A percentile compares a stretch with the other conserved stretches of the same genome.
Evolutionary conservation across 2,888 invertebrate genomes (phyloP).

Genomic region (Melanostoma mellinum): DNA sequence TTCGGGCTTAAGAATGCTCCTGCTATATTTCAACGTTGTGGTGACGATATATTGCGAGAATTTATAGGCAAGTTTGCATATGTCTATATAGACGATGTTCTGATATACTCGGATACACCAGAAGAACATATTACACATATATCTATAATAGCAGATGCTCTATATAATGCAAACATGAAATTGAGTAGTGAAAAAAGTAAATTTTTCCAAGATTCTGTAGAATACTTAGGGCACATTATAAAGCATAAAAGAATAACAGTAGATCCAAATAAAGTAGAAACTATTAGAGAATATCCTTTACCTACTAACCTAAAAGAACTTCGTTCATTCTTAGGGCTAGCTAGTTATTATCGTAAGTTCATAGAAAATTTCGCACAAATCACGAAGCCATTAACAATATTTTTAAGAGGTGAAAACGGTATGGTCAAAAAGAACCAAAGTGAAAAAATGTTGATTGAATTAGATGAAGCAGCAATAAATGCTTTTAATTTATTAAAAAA

Average conservation of each 20-base stretch:
- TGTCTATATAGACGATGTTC: slow-evolving; percentile 41
- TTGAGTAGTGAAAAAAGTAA: slow-evolving; percentile 6
- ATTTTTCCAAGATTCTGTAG: slow-evolving; percentile 14
- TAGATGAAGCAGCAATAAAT: too few relatives aligned
- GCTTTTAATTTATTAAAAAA: too few relatives aligned
- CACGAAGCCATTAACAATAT: too few relatives aligned
- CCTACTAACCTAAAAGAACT: slow-evolving; percentile 1
- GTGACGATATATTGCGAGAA: slow-evolving; percentile 24
- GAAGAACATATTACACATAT: slow-evolving; percentile 33
- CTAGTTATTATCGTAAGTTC: slow-evolving; percentile 19
- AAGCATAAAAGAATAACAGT: neutral
- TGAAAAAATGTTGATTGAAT: too few relatives aligned
- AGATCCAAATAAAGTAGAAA: slow-evolving; percentile 7
- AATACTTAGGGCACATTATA: slow-evolving; percentile 17
- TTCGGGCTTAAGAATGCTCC: neutral
- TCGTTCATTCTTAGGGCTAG: too few relatives aligned
- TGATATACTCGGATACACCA: slow-evolving; percentile 21
- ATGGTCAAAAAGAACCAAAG: too few relatives aligned
- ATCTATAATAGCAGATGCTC: neutral
- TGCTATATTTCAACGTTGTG: slow-evolving; percentile 31
- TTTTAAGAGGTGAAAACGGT: too few relatives aligned
- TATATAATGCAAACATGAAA: slow-evolving; percentile 25
- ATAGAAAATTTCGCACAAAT: slow-evolving; percentile 32
- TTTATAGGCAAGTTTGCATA: slow-evolving; percentile 19
- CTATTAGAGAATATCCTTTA: slow-evolving; percentile 1